Evolutionary conservation across 1,140 invertebrate species (phyloP).

Genomic region (Brachionus calyciflorus): DNA sequence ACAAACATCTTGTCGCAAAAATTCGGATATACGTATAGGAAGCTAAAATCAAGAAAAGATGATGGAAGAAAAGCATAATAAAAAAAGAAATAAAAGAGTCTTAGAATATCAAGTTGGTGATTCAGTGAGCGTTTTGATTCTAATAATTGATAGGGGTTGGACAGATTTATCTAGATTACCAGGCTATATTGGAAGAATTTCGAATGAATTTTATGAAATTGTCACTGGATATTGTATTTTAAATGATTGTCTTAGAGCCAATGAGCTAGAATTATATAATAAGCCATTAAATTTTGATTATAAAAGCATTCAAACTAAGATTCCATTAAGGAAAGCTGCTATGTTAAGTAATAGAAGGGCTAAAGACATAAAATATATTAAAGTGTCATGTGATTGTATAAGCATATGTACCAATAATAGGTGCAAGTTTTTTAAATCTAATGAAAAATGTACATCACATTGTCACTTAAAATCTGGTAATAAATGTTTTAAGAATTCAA

Average conservation of each 20-base stretch:
- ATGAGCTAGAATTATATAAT: neutral
- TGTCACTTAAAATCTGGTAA: slow-evolving; percentile 3
- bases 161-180: neutral
- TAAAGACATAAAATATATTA: neutral
- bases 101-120: neutral
- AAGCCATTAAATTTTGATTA: neutral
- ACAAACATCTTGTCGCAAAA: neutral
- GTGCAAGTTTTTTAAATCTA: neutral
- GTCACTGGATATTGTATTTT: neutral
- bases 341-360: neutral
- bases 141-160: neutral
- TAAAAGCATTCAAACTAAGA: neutral
- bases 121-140: neutral
- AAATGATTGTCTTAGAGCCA: neutral
- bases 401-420: neutral
- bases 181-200: neutral
- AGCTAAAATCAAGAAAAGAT: slow-evolving; percentile 6
- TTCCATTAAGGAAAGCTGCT: neutral
- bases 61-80: slow-evolving; percentile 15
- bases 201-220: neutral
- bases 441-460: neutral
- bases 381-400: neutral
- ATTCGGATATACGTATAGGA: slow-evolving; percentile 3
- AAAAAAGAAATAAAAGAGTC: slow-evolving; percentile 9
- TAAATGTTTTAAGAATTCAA: neutral